Conservation (phyloP, 1,140 invertebrate species). For the Dinoponera quadriceps region DNA sequence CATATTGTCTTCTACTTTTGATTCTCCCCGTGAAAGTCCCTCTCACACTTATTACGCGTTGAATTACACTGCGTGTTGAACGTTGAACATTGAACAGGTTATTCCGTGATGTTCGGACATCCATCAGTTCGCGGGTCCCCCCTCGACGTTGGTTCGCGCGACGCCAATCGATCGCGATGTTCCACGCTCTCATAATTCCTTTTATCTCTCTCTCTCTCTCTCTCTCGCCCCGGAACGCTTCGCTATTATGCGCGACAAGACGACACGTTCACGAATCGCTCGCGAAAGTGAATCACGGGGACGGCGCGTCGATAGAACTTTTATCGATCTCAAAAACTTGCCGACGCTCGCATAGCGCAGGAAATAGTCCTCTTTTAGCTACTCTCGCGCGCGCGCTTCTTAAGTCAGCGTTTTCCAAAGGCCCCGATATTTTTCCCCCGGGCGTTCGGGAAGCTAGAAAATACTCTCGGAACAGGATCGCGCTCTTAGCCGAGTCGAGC, state of each 20-base stretch:
- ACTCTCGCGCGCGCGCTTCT: slow-evolving; percentile 18
- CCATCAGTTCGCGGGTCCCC: slow-evolving; percentile 11
- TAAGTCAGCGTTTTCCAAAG: slow-evolving; percentile 39
- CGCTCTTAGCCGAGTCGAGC: slow-evolving; percentile 2
- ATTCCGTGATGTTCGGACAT: slow-evolving; percentile 22
- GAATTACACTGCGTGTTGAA: slow-evolving; percentile 24
- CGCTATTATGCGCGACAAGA: slow-evolving; percentile 30
- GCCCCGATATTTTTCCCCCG: background rate
- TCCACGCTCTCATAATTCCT: slow-evolving; percentile 9
- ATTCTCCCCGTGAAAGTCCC: slow-evolving; percentile 26
- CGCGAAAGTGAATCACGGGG: slow-evolving; percentile 51
- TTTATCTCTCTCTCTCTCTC: background rate
- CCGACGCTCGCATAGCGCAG: slow-evolving; percentile 2
- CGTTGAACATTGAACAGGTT: slow-evolving; percentile 34
- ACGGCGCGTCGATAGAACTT: slow-evolving; percentile 25
- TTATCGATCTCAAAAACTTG: slow-evolving; percentile 45
- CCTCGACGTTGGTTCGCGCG: background rate
- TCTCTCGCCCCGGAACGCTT: background rate
- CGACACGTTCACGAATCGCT: slow-evolving; percentile 55
- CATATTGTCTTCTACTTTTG: slow-evolving; percentile 40
- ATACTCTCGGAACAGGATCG: background rate
- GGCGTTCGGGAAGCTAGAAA: background rate
- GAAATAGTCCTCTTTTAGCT: slow-evolving; percentile 13
- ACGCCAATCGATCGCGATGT: slow-evolving; percentile 32
- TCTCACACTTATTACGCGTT: slow-evolving; percentile 8